These are phyloP conservation scores for Acinonyx jubatus DNA, from an alignment of 2,113 vertebrate species.

Conservation along the genomic window DNA sequence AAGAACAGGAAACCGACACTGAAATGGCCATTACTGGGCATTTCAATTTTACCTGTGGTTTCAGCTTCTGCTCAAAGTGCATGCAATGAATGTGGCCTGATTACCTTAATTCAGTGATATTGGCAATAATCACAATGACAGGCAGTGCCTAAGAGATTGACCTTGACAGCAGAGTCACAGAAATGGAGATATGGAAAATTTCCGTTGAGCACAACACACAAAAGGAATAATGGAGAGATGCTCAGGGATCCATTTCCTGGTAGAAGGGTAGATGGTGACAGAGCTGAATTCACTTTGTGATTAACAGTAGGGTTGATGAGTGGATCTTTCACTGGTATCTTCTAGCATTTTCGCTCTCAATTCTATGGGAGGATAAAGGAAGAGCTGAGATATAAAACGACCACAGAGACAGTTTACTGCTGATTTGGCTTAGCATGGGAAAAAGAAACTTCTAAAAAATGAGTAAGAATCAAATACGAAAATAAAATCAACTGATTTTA, in stretches of 20 bases:
- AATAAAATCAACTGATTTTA: slow-evolving; percentile 38
- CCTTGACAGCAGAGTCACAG: slow-evolving; percentile 46
- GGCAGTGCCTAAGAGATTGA: slow-evolving; percentile 45
- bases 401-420: neutral
- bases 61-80: slow-evolving; percentile 61
- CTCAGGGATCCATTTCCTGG: neutral
- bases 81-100: slow-evolving; percentile 69
- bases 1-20: slow-evolving; percentile 71
- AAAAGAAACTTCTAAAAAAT: neutral
- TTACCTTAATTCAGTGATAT: slow-evolving; percentile 69
- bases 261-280: slow-evolving; percentile 11
- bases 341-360: neutral
- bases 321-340: neutral
- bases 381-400: neutral
- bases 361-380: neutral
- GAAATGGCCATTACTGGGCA: slow-evolving; percentile 72
- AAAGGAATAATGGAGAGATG: slow-evolving; percentile 13
- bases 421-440: neutral
- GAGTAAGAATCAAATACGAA: slow-evolving; percentile 34
- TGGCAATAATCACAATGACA: slow-evolving; percentile 65
- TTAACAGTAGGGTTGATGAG: neutral
- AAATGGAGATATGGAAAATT: slow-evolving; percentile 54
- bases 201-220: slow-evolving; percentile 35
- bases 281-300: slow-evolving; percentile 38
- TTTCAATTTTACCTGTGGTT: slow-evolving; percentile 75